Base-by-base conservation (phyloP, 1,140 invertebrate genomes). In the Drosophila paulistorum region DNA sequence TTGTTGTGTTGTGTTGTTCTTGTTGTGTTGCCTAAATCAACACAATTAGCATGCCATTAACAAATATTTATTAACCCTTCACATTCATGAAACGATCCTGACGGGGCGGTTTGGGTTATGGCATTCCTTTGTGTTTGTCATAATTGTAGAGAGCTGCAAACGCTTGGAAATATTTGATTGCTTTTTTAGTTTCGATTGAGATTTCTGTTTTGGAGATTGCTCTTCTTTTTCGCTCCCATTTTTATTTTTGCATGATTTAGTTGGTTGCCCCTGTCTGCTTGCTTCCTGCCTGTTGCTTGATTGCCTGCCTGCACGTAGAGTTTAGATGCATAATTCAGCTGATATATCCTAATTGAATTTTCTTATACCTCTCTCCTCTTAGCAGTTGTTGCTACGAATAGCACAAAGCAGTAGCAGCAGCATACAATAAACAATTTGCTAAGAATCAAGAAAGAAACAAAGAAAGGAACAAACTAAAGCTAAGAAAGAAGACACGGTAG, bases 11-110 rank as follows among this genome's bases (percentile, higher is more conserved):
- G 54, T 66, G 58, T 66, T 77, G 13, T 71, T 71, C 26, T 55
- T 33, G 59, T 54, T 54, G 51, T 73, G 45, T 51, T 57, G 58
- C 81, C 73, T 80, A 83, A 82, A 74, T 68, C 80, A 87, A 90
- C 79, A 90, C 77, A 78, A 83, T 90, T 90, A 90, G 82, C 80
- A 90, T 87, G 86, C 76, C 81, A 77, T 81, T 77, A 71, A 51
- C 45, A 23, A 79, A 76, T 61, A 71, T 42, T 48, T 39, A 70
- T 65, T 65, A 76, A 76, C 77, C 79, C 80, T 87, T 85, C 68
- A 65, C 55, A 66, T n/a, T 11, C 45, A 51, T 51, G 17, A 23
- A 23, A 11, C 11, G 3, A 39, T 39, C 17, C 3, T 51, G 45
- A 30, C 6, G n/a, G 45, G 9, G 17, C n/a, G 45, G 45, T 3